Percentiles rank a stretch among this genome's conserved stretches.
These are phyloP conservation scores for Turnix velox DNA, from an alignment of 2,113 vertebrate species.

Conservation along the genomic window DNA sequence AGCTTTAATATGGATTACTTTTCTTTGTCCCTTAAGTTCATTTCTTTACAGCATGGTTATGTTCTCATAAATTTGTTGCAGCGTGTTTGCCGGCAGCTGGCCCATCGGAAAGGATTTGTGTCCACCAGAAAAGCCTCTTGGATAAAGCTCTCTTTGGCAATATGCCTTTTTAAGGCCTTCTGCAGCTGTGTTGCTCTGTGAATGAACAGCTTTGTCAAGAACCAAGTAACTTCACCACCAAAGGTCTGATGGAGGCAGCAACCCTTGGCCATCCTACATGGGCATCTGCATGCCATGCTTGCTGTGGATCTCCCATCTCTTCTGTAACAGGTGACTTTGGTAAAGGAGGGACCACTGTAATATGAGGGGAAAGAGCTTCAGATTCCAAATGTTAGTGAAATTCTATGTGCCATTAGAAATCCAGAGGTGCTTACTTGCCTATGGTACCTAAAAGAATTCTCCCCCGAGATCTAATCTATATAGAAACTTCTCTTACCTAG, in stretches of 20 bases:
- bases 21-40: conserved; percentile 55
- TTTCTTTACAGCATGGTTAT: conserved; percentile 38
- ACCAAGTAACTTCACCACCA: not conserved
- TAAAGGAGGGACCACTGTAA: not conserved
- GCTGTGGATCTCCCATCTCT: not conserved
- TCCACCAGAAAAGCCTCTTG: conserved; percentile 22
- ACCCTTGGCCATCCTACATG: fast-evolving
- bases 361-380: not conserved
- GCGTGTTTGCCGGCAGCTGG: not conserved
- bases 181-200: not conserved
- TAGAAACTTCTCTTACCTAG: not conserved
- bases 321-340: not conserved
- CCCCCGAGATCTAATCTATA: not conserved
- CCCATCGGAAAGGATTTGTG: conserved; percentile 46
- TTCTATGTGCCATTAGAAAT: not conserved
- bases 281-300: not conserved
- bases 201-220: not conserved
- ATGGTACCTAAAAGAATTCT: not conserved
- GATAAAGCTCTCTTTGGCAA: not conserved
- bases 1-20: conserved; percentile 56
- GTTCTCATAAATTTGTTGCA: conserved; percentile 46
- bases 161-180: not conserved
- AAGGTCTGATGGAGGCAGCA: not conserved
- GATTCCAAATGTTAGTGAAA: not conserved
- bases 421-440: not conserved